phyloP scores from a whole-genome alignment of 2,797 vertebrate genomes.

The Microchirus variegatus region DNA sequence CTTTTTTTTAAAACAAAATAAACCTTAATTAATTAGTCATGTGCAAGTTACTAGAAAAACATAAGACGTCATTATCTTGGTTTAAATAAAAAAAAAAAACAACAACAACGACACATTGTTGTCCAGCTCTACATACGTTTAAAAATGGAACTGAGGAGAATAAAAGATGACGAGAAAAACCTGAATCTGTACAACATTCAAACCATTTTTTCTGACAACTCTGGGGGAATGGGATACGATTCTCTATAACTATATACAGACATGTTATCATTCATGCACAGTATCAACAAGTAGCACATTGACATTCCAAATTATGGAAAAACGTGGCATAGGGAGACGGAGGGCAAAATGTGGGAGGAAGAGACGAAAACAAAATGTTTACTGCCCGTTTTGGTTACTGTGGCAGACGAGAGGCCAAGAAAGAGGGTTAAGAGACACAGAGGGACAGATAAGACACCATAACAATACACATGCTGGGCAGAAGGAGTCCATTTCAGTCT shows the following conservation, averaged over 20 bases:
- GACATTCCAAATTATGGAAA: constrained; percentile 90
- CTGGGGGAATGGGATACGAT: constrained; percentile 79
- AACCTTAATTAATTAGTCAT: constrained; percentile 52
- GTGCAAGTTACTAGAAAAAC: constrained; percentile 74
- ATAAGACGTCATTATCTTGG: constrained; percentile 36
- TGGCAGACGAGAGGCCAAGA: constrained; percentile 48
- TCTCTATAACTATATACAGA: constrained; percentile 90
- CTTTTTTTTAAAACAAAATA: constrained; percentile 69
- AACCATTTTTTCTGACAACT: constrained; percentile 74
- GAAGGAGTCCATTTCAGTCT: constrained; percentile 69
- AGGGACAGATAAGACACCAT: constrained; percentile 69
- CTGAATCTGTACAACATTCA: constrained; percentile 83
- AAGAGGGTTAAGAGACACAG: constrained; percentile 41
- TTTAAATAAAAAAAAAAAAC: constrained; percentile 40
- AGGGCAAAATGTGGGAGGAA: constrained; percentile 38
- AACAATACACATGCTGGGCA: constrained; percentile 77
- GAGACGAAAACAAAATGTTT: constrained; percentile 39
- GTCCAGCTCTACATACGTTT: constrained; percentile 60
- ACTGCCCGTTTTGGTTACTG: constrained; percentile 58
- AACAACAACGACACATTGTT: constrained; percentile 34
- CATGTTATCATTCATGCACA: constrained; percentile 96
- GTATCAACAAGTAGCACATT: constrained; percentile 92
- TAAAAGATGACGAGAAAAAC: constrained; percentile 53
- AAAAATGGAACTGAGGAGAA: constrained; percentile 33
- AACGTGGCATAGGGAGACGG: constrained; percentile 73